Evolutionary conservation across 2,888 invertebrate species (phyloP), one percentile per base, ranked within the genome.

Genomic region (Drosophila vallismaia): DNA sequence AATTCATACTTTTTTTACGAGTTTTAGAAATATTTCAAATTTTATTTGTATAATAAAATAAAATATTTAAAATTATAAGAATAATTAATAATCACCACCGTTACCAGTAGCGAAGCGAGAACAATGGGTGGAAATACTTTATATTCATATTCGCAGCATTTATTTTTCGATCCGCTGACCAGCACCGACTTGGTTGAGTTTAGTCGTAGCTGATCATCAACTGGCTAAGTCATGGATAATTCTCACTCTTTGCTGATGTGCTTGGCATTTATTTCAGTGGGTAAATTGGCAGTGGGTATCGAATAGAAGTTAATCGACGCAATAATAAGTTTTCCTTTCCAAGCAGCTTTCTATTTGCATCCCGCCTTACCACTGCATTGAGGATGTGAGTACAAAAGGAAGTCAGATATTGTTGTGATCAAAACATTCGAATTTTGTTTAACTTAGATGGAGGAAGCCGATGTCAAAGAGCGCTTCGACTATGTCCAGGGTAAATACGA

Each of bases 401-500:
- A 19, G 19, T 19, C 19, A 19, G 19, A 19, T 19, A 19, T 19
- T 19, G 19, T 19, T 19, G 19, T 19, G 19, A 19, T 2, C 19
- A 19, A 19, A 19, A 19, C 19, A 19, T 19, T 19, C 2, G 19
- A 19, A 19, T 19, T 19, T 19, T 19, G 19, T 19, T 19, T 19
- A 19, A 1, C 42, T 9, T 31, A 89, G 89, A 71, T 89, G 68
- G 76, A 81, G 3, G 76, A 81, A 0, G 71, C 71, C 4, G 83
- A 82, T 50, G 81, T 79, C 1, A 78, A 83, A 57, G 80, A 84
- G 14, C 84, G 79, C 0, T 77, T 69, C 9, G 74, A 75, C 1
- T 88, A 90, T 59, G 90, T 89, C 3, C 46, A 89, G 5, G 75
- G 70, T 12, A 90, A 90, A 76, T 90, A 89, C 57, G 84, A 84